Conservation (phyloP, 2,888 invertebrate species). For the Synergus umbraculus region DNA sequence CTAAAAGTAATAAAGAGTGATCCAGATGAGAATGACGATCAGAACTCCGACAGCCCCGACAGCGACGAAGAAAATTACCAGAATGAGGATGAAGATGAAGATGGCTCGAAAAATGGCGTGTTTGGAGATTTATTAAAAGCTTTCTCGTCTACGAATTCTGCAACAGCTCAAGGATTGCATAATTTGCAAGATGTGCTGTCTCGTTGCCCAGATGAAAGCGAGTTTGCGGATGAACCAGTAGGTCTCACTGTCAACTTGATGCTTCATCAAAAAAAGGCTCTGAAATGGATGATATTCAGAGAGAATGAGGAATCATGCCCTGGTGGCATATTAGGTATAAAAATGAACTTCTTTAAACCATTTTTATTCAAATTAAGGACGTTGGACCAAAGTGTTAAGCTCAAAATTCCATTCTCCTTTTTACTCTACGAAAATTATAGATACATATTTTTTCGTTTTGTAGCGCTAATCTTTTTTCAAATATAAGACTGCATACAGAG, state of each 20-base stretch:
- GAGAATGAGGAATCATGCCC: constrained; percentile 85
- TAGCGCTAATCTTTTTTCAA: too few species aligned
- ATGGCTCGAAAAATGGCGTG: too few species aligned
- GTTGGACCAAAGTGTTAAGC: too few species aligned
- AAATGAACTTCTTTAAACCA: neutral
- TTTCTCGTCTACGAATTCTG: neutral
- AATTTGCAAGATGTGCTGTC: neutral
- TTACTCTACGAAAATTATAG: too few species aligned
- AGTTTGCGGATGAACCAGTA: constrained; percentile 76
- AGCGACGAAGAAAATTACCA: too few species aligned
- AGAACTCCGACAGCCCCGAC: too few species aligned
- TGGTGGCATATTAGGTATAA: constrained; percentile 85
- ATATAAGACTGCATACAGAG: too few species aligned
- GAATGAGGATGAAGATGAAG: neutral
- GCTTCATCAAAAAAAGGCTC: constrained; percentile 88
- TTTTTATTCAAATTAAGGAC: neutral
- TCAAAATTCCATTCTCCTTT: too few species aligned
- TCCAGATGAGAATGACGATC: too few species aligned
- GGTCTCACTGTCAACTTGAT: constrained; percentile 83
- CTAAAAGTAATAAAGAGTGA: too few species aligned
- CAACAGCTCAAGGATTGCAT: neutral
- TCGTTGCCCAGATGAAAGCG: neutral
- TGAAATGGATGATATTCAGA: constrained; percentile 91
- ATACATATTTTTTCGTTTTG: too few species aligned
- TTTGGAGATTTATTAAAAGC: neutral